A percentile compares a stretch with the other conserved stretches of the same genome.
These are phyloP conservation scores for Diadophis punctatus DNA, from an alignment of 2,113 vertebrate species.

Conservation along the genomic window DNA sequence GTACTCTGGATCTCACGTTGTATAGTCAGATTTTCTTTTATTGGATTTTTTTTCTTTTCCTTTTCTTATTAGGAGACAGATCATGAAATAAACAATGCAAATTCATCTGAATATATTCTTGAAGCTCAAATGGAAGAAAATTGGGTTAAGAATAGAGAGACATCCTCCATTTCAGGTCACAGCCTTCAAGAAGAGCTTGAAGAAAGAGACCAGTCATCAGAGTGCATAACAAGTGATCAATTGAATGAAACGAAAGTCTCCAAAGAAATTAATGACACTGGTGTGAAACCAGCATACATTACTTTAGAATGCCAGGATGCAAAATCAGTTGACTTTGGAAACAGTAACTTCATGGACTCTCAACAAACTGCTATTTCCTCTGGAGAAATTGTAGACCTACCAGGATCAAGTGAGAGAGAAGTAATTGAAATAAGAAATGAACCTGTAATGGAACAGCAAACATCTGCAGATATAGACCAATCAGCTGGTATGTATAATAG, in stretches of 20 bases:
- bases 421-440: constrained; percentile 23
- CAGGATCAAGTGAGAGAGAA: constrained; percentile 25
- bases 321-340: constrained; percentile 65
- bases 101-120: constrained; percentile 45
- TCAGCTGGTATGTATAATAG: constrained; percentile 51
- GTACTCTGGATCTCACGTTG: background rate
- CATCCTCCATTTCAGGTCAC: constrained; percentile 23
- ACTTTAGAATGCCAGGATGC: constrained; percentile 83
- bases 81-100: constrained; percentile 39
- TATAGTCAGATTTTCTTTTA: background rate
- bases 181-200: constrained; percentile 19
- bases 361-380: constrained; percentile 40
- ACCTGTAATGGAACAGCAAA: constrained; percentile 13
- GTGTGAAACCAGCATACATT: constrained; percentile 75
- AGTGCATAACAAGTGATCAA: constrained; percentile 37
- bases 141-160: constrained; percentile 53
- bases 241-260: constrained; percentile 57
- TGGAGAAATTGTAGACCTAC: constrained; percentile 18
- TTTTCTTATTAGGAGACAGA: constrained; percentile 49
- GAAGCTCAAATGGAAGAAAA: constrained; percentile 31
- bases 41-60: background rate
- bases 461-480: constrained; percentile 18
- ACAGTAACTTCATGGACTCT: constrained; percentile 63
- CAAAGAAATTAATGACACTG: constrained; percentile 68
- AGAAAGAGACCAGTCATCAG: constrained; percentile 40